These are phyloP conservation scores for Zele albiditarsus DNA, from an alignment of 2,888 invertebrate species.

Conservation along the genomic window DNA sequence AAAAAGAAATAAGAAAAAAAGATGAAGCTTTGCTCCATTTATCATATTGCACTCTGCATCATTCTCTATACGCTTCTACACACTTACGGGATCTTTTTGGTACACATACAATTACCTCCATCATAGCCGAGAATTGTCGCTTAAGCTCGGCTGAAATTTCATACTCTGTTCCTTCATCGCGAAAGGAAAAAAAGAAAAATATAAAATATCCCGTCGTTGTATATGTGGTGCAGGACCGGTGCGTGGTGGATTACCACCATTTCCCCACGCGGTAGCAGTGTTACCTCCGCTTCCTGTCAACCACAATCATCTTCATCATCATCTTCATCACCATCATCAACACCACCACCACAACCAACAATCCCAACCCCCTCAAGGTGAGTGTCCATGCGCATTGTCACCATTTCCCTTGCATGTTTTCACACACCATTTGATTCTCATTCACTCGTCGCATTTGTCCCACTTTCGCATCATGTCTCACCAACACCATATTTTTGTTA, in stretches of 20 bases:
- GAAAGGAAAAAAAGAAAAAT: slow-evolving; percentile 28
- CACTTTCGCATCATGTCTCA: slow-evolving; percentile 25
- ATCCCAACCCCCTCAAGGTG: slow-evolving; percentile 70
- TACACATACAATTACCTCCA: background rate
- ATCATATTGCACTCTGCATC: background rate
- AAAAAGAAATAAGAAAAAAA: background rate
- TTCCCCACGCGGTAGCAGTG: slow-evolving; percentile 78
- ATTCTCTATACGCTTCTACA: background rate
- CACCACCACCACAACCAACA: slow-evolving; percentile 60
- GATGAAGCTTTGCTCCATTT: slow-evolving; percentile 7
- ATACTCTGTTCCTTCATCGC: slow-evolving; percentile 41
- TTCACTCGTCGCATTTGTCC: slow-evolving; percentile 16
- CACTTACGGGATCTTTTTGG: slow-evolving; percentile 3
- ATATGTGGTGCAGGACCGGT: slow-evolving; percentile 68
- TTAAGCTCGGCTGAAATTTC: background rate
- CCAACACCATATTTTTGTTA: background rate
- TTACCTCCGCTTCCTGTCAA: slow-evolving; percentile 75
- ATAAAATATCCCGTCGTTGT: slow-evolving; percentile 46
- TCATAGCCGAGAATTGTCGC: background rate
- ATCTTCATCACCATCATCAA: slow-evolving; percentile 61
- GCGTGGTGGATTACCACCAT: slow-evolving; percentile 71
- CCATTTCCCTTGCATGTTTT: slow-evolving; percentile 23
- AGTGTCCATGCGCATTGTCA: slow-evolving; percentile 46
- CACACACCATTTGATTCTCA: slow-evolving; percentile 34
- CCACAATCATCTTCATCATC: slow-evolving; percentile 67